Percentiles rank a stretch among this genome's conserved stretches.
Evolutionary conservation across 1,140 invertebrate genomes (phyloP).

Genomic region (Drosophila paulistorum): DNA sequence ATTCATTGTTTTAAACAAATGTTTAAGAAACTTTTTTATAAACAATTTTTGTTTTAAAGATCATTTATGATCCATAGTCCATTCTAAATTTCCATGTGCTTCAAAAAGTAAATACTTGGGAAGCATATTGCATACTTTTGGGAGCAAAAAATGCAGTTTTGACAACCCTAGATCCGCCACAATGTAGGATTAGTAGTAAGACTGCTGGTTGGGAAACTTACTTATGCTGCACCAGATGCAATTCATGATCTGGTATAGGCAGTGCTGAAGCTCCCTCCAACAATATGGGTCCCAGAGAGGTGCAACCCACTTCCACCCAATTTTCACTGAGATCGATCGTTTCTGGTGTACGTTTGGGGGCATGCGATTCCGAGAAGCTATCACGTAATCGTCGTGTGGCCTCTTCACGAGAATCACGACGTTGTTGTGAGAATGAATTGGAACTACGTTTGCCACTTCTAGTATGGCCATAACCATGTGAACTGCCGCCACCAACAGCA

Average conservation of each 20-base stretch:
- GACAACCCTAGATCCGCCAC: no score
- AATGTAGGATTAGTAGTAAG: no score
- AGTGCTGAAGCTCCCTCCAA: conserved; percentile 95
- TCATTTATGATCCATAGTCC: no score
- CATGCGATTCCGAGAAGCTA: conserved; percentile 64
- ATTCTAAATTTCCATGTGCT: no score
- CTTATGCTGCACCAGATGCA: conserved; percentile 91
- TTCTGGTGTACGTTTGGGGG: conserved; percentile 62
- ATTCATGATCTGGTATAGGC: conserved; percentile 89
- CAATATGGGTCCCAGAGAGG: conserved; percentile 94
- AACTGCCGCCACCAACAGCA: conserved; percentile 22
- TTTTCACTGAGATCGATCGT: conserved; percentile 84
- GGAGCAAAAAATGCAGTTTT: no score
- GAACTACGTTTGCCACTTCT: conserved; percentile 72
- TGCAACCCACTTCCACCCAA: conserved; percentile 97
- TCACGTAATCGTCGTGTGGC: conserved; percentile 65
- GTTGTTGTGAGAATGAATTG: conserved; percentile 73
- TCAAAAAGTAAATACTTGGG: no score
- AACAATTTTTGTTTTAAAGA: no score
- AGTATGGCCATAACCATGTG: conserved; percentile 38
- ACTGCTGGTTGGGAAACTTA: conserved; percentile 65
- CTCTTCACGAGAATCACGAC: conserved; percentile 75
- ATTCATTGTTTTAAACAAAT: no score
- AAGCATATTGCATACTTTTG: no score
- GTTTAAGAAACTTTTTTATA: no score